Evolutionary conservation across 1,140 invertebrate species (phyloP), one percentile per base, ranked within the genome.

Genomic region (Maconellicoccus hirsutus): DNA sequence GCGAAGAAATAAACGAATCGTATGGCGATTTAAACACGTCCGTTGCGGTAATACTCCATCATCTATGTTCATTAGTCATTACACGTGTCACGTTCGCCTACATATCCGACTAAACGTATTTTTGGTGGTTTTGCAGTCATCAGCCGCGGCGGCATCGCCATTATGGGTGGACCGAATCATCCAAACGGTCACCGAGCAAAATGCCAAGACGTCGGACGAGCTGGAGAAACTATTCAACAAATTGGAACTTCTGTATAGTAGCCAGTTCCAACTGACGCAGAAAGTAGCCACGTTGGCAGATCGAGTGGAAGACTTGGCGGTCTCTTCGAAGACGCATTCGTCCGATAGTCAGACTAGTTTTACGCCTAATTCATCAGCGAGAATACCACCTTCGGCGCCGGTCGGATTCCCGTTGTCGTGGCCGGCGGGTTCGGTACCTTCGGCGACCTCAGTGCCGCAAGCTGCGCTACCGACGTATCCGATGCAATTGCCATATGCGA

Each of bases 181-280:
- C 10, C 21, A 66, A 23, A 66, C 19, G 19, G 2, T 66, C 1
- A 3, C 10, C 10, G 10, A 66, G 22, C 61, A 66, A 66, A 66
- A 66, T 16, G 19, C 61, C 22, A 66, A 66, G 25, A 66, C 25
- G 3, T 23, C 19, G 3, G 61, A 66, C 16, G 25, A 25, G 25
- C 21, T 66, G 61, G 61, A 66, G 16, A 66, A 12, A 3, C 16
- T 66, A 26, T 66, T 66, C 22, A 66, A 66, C 61, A 66, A 66
- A 16, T 22, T 23, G 25, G 61, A 66, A 22, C 19, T 66, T 4
- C 61, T 66, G 21, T 66, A 8, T 23, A 66, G 61, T 25, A 66
- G 25, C 25, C 61, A 66, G 21, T 66, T 66, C 25, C 61, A 66
- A 19, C 8, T 66, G 8, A 4, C 25, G 1, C 14, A 66, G 19